Evolutionary conservation across 2,113 vertebrate species (phyloP), one percentile per base, ranked within the genome.

Genomic region (Macquaria ambigua): DNA sequence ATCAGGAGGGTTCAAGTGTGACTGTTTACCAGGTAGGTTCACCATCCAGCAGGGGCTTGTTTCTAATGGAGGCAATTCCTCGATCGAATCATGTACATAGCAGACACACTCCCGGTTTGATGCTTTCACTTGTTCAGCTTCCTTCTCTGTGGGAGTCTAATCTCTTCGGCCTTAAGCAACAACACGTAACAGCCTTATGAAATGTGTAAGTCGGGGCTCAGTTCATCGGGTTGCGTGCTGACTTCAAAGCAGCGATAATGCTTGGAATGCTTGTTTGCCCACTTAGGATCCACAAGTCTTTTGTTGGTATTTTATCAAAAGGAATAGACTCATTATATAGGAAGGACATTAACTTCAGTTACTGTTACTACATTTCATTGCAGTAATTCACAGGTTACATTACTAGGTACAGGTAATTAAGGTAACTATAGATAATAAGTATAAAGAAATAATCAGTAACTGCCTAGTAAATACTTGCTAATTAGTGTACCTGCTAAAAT

Each of bases 1-100:
- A 80, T 89, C 93, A 41, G 50, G 79, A 90, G 94, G 95, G 62
- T 95, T 96, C 86, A 84, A 72, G 87, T 95, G 94, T 79, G 84
- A 93, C 81, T 94, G 89, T 89, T 92, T 95, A 86, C 90, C 93
- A 93, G 92, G 90, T 93, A 90, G 92, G 92, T 91, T 90, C 53
- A 56, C 74, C 87, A 69, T 83, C 73, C 70, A 74, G 63, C n/a
- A 46, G 73, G 50, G 66, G 82, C 41, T 79, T 64, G 62, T 73
- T 79, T 92, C 52, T 34, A 75, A 85, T 43, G 18, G 74, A 72
- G 41, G 62, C 43, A 79, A 43, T 74, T 79, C 78, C 37, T 61
- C 3, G 31, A 85, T 79, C 83, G 74, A 87, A 81, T 69, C 73
- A 50, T 78, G 64, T 75, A 66, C 71, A 59, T 55, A 69, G 74